These are phyloP conservation scores for Protosalanx chinensis DNA, from an alignment of 2,797 vertebrate genomes.

Conservation along the genomic window DNA sequence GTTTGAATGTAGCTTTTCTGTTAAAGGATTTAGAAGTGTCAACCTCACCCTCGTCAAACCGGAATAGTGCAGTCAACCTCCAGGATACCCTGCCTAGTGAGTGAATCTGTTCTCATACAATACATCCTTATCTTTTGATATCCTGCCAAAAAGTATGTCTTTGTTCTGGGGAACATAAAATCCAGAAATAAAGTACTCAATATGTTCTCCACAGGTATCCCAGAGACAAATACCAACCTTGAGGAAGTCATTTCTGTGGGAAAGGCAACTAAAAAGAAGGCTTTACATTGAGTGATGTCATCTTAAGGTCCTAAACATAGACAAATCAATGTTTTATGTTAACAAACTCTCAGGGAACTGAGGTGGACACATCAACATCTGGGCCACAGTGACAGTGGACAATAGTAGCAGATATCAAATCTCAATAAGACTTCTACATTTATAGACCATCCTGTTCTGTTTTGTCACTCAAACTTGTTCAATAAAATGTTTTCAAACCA, in stretches of 20 bases:
- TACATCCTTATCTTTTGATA: background rate
- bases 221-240: background rate
- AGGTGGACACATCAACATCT: background rate
- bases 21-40: background rate
- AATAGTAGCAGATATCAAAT: background rate
- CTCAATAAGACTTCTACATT: background rate
- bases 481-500: background rate
- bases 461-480: background rate
- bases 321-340: background rate
- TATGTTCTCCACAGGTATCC: background rate
- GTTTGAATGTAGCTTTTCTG: background rate
- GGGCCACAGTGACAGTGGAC: constrained; percentile 1
- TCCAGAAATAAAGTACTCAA: background rate
- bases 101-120: background rate
- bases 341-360: background rate
- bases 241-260: too few species aligned
- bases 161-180: background rate
- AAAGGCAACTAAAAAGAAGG: background rate
- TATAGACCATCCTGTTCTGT: background rate
- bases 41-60: background rate
- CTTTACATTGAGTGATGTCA: background rate
- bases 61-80: background rate
- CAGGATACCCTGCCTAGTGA: background rate
- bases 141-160: background rate
- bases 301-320: background rate